Evolutionary conservation across 2,797 vertebrate species (phyloP), one percentile per base, ranked within the genome.

Genomic region (Enoplosus armatus): DNA sequence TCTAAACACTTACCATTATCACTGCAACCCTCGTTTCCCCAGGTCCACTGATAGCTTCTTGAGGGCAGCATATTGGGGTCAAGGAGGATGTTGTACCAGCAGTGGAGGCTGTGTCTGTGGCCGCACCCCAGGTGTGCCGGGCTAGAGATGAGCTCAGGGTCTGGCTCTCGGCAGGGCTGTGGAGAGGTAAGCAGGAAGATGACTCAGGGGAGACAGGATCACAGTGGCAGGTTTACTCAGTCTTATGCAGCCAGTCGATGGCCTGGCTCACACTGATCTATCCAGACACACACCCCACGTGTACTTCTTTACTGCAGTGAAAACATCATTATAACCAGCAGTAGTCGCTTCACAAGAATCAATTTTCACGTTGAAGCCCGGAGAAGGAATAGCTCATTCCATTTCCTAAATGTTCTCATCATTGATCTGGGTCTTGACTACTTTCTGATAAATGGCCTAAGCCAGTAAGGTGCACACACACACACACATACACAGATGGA

Each of bases 371-470:
- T 37, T 74, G 56, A 84, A 47, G 60, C 53, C 37, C 2, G 0
- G 22, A 54, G 74, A 82, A 79, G 65, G 55, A 84, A 77, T 55
- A 54, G 75, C 76, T 92, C 82, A 76, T 75, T 92, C 56, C 62
- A 82, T 86, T 90, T 91, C 67, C 75, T 86, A 79, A 89, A 87
- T 80, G 82, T 77, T 67, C 61, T 62, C 78, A 64, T 80, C 77
- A 92, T 89, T 83, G 87, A 90, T 87, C 80, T 56, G 45, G 41
- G 63, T 48, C 47, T 72, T 58, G 74, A 77, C 77, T 70, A 61
- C 79, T 80, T 77, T 81, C 67, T 85, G 82, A 90, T 86, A 41
- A 84, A 92, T 88, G 76, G 39, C 61, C 15, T 31, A 14, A 39
- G 48, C 29, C 22, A 67, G 27, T 37, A 26, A 54, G 7, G 22